Percentiles rank a stretch among this genome's conserved stretches.
Evolutionary conservation across 2,113 vertebrate genomes (phyloP).

Genomic region (Phodopus roborovskii): DNA sequence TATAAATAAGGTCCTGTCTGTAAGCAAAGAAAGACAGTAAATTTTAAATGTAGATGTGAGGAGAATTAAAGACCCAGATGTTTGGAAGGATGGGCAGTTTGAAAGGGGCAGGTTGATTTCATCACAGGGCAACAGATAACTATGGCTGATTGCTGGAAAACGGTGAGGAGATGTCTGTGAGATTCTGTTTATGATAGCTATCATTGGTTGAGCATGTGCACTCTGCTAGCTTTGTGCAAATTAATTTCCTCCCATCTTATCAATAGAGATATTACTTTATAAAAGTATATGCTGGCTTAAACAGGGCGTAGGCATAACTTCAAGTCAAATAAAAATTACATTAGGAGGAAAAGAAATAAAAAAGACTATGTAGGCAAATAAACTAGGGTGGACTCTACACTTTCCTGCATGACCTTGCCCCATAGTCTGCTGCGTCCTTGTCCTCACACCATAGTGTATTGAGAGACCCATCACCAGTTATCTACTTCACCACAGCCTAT

Average conservation of each 20-base stretch:
- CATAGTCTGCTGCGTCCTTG: not conserved
- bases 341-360: not conserved
- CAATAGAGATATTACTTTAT: not conserved
- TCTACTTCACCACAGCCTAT: no score
- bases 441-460: no score
- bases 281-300: not conserved
- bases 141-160: not conserved
- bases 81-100: not conserved
- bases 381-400: not conserved
- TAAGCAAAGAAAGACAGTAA: not conserved
- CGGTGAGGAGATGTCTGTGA: rapidly evolving
- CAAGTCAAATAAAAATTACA: constrained; percentile 35
- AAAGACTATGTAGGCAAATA: not conserved
- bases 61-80: not conserved
- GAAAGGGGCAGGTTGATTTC: not conserved
- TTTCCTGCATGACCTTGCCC: not conserved
- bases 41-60: not conserved
- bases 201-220: rapidly evolving
- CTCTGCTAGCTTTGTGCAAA: rapidly evolving
- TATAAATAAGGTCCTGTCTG: not conserved
- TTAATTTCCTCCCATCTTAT: not conserved
- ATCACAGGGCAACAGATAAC: not conserved
- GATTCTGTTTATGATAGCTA: no score
- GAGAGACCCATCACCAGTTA: no score
- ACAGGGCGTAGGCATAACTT: not conserved